Conservation (phyloP, 2,888 invertebrate species). For the Cynaeus angustus region DNA sequence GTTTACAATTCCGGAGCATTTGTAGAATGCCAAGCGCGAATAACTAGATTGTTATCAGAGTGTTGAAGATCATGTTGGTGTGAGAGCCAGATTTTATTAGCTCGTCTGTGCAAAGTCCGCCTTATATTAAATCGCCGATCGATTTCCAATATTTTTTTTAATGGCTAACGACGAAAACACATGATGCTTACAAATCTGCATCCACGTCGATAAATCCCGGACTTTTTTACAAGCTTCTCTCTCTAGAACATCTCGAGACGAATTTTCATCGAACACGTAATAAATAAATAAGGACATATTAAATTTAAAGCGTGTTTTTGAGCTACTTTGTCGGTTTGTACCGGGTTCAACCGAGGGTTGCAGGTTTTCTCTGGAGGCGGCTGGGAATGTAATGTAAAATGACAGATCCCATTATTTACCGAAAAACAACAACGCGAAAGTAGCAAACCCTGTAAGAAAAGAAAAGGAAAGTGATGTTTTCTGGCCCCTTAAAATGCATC, state of each 20-base stretch:
- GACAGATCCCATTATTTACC: conserved; percentile 73
- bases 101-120: conserved; percentile 56
- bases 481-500: conserved; percentile 63
- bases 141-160: neutral
- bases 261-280: conserved; percentile 33
- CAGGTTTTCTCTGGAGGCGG: conserved; percentile 64
- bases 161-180: neutral
- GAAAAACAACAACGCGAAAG: conserved; percentile 71
- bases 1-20: conserved; percentile 61
- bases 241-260: conserved; percentile 8
- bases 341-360: conserved; percentile 54
- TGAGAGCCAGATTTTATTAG: conserved; percentile 59
- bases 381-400: conserved; percentile 71
- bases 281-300: conserved; percentile 48
- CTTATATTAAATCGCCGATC: conserved; percentile 56
- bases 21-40: conserved; percentile 59
- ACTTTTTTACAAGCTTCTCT: too few relatives aligned
- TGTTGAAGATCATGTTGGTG: conserved; percentile 57
- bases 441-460: conserved; percentile 70
- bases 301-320: conserved; percentile 48
- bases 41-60: conserved; percentile 60
- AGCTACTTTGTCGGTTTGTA: conserved; percentile 47
- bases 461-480: conserved; percentile 67
- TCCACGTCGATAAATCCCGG: conserved; percentile 6
- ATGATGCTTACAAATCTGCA: conserved; percentile 14